phyloP scores from a whole-genome alignment of 2,888 invertebrate species.

The Drosophila incognita region DNA sequence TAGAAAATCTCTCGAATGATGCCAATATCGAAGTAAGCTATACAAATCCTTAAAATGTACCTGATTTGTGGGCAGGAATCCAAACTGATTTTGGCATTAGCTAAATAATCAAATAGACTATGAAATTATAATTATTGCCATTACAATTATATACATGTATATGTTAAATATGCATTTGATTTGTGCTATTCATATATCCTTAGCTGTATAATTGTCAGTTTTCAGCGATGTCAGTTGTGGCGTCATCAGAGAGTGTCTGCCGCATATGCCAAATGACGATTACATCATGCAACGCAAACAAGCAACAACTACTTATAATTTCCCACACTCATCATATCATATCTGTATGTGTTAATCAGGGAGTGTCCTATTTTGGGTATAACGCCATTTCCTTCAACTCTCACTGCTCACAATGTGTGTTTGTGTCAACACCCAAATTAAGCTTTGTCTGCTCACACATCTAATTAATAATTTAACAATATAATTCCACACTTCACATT shows the following conservation, averaged over 20 bases:
- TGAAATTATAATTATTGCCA: background rate
- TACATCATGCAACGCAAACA: slow-evolving; percentile 16
- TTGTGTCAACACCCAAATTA: background rate
- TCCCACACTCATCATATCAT: too few relatives aligned
- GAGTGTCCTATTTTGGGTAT: slow-evolving; percentile 18
- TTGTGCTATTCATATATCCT: background rate
- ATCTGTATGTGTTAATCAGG: background rate
- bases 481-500: background rate
- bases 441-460: slow-evolving; percentile 9
- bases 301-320: background rate
- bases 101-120: background rate
- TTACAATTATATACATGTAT: background rate
- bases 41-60: background rate
- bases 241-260: slow-evolving; percentile 19
- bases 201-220: background rate
- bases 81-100: background rate
- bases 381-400: background rate
- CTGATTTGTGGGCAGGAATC: background rate
- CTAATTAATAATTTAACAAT: background rate
- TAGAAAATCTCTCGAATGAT: background rate
- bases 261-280: slow-evolving; percentile 10
- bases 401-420: slow-evolving; percentile 3
- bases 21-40: background rate
- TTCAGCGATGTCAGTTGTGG: slow-evolving; percentile 12
- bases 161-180: background rate